These are phyloP conservation scores for Drosophila gunungcola DNA, from an alignment of 1,140 invertebrate genomes.

Conservation along the genomic window DNA sequence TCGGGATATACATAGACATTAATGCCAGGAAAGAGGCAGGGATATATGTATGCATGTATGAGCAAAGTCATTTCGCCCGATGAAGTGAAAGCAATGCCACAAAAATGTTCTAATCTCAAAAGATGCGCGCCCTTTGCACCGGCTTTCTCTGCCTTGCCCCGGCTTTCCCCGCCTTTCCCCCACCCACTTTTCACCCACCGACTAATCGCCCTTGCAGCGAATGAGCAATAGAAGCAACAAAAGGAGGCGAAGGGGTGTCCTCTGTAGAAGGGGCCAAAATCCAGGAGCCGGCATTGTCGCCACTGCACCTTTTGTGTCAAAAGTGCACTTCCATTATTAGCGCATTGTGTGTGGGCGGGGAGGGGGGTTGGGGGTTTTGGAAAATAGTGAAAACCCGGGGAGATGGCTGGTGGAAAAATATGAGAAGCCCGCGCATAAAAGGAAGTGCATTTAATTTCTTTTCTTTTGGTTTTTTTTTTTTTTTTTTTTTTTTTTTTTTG, in stretches of 20 bases:
- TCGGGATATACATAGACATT: background rate
- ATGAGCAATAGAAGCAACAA: slow-evolving; percentile 75
- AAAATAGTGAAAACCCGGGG: background rate
- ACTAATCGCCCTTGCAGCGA: slow-evolving; percentile 77
- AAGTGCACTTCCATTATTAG: slow-evolving; percentile 82
- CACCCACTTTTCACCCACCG: slow-evolving; percentile 9
- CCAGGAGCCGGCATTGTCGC: slow-evolving; percentile 54
- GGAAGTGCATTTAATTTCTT: slow-evolving; percentile 83
- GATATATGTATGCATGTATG: background rate
- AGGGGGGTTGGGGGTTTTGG: background rate
- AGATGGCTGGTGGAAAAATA: slow-evolving; percentile 49
- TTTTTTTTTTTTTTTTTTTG: background rate
- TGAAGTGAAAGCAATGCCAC: slow-evolving; percentile 76
- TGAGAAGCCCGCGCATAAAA: slow-evolving; percentile 70
- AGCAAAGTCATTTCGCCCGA: slow-evolving; percentile 52
- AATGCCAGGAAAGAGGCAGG: too few relatives aligned
- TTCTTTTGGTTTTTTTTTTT: slow-evolving; percentile 37
- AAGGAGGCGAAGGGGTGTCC: background rate
- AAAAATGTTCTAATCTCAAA: slow-evolving; percentile 72
- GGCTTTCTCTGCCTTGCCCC: background rate
- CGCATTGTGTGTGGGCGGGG: slow-evolving; percentile 52
- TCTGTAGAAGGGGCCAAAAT: slow-evolving; percentile 5
- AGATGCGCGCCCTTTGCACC: slow-evolving; percentile 12
- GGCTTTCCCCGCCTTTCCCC: background rate
- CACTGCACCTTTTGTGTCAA: slow-evolving; percentile 81